Percentiles rank a stretch among this genome's conserved stretches.
Conservation (phyloP, 2,797 vertebrate species). For the Eulemur coronatus region DNA sequence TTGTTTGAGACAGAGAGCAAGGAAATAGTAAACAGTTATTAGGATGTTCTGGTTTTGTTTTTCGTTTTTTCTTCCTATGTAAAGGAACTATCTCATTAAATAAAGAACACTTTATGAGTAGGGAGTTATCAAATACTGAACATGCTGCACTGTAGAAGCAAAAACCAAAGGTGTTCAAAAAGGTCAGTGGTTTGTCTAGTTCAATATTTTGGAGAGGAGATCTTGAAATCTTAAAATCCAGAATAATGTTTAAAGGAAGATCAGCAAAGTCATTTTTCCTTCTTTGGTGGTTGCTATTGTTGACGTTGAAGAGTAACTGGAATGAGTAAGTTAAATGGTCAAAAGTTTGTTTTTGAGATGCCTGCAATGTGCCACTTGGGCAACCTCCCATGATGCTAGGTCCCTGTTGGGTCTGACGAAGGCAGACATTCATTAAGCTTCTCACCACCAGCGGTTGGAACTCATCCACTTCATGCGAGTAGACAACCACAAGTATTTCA, state of each 20-base stretch:
- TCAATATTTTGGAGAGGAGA: conserved; percentile 17
- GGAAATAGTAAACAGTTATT: neutral
- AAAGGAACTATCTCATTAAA: neutral
- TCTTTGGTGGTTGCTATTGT: conserved; percentile 54
- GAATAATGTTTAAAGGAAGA: conserved; percentile 18
- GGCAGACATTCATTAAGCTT: conserved; percentile 91
- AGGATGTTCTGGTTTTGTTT: neutral
- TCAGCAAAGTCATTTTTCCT: conserved; percentile 44
- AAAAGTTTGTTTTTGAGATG: conserved; percentile 77
- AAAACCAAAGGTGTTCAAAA: conserved; percentile 56
- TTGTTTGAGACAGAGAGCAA: neutral
- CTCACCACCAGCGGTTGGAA: conserved; percentile 92
- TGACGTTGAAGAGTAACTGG: conserved; percentile 73
- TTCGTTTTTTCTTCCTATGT: neutral
- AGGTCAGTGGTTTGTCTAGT: conserved; percentile 33
- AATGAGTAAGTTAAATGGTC: conserved; percentile 74
- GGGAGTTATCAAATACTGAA: neutral
- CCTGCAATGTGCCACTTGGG: conserved; percentile 72
- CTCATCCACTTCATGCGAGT: conserved; percentile 92
- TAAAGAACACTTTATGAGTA: neutral
- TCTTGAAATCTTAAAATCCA: conserved; percentile 64
- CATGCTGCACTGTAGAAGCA: neutral
- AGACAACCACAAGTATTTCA: conserved; percentile 91
- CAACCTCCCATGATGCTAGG: conserved; percentile 85
- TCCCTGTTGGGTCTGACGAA: conserved; percentile 88